These are phyloP conservation scores for Pontoporia blainvillei DNA, from an alignment of 2,113 vertebrate species.

Conservation along the genomic window DNA sequence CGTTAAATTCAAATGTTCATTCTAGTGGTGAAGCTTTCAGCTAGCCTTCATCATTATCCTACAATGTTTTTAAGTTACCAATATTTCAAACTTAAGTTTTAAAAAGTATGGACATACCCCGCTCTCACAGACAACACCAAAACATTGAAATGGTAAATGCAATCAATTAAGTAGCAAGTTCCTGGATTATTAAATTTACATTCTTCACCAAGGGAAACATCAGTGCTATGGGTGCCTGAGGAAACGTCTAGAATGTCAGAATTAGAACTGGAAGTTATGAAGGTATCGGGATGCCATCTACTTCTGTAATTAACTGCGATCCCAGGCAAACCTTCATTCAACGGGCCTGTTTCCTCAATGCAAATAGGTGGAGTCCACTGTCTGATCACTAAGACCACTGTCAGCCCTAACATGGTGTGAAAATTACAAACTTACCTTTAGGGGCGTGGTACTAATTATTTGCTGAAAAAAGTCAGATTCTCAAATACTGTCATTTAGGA, in stretches of 20 bases:
- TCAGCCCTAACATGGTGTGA: neutral
- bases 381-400: neutral
- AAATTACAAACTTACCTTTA: neutral
- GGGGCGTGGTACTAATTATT: neutral
- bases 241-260: neutral
- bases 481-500: neutral
- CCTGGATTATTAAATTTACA: neutral
- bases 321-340: neutral
- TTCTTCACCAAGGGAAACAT: neutral
- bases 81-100: neutral
- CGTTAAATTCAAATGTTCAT: slow-evolving; percentile 10
- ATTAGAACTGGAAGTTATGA: neutral
- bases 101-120: neutral
- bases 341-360: neutral
- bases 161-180: neutral
- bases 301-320: neutral
- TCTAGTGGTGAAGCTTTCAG: neutral
- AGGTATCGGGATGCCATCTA: too few relatives aligned
- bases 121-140: neutral
- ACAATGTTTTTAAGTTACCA: neutral
- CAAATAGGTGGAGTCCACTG: neutral
- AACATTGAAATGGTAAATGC: neutral
- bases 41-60: neutral
- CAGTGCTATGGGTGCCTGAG: neutral
- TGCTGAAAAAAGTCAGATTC: neutral